phyloP scores from a whole-genome alignment of 1,140 invertebrate species.

The Manduca sexta region DNA sequence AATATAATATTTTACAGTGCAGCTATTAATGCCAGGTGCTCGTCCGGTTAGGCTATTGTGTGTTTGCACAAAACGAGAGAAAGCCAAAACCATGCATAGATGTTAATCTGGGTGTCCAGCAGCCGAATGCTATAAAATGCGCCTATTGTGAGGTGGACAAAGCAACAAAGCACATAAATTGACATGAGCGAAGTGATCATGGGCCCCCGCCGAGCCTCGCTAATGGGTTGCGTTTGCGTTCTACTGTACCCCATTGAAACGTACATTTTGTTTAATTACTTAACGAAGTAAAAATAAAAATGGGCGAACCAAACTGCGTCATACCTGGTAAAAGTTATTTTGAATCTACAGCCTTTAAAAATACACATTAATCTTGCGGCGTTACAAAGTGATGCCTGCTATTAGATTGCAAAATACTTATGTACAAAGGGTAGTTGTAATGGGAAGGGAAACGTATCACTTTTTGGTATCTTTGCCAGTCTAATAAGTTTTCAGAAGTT shows the following conservation, averaged over 20 bases:
- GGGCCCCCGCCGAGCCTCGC: constrained; percentile 47
- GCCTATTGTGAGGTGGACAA: constrained; percentile 55
- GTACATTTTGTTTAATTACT: background rate
- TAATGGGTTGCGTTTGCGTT: constrained; percentile 60
- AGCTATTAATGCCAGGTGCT: constrained; percentile 60
- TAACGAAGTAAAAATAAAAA: background rate
- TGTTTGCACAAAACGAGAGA: constrained; percentile 68
- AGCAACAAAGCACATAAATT: constrained; percentile 71
- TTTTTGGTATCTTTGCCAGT: too few relatives aligned
- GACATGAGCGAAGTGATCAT: constrained; percentile 70
- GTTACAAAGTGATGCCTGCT: too few relatives aligned
- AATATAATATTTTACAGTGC: constrained; percentile 7
- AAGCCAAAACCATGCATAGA: constrained; percentile 59
- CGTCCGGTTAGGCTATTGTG: constrained; percentile 53
- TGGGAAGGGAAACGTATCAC: too few relatives aligned
- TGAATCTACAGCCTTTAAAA: too few relatives aligned
- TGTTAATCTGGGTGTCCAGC: constrained; percentile 70
- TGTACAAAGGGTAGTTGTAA: too few relatives aligned
- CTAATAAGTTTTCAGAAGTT: too few relatives aligned
- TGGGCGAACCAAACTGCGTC: too few relatives aligned
- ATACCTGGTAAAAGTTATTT: too few relatives aligned
- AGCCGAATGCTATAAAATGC: constrained; percentile 64
- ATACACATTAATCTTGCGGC: too few relatives aligned
- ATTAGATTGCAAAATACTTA: background rate
- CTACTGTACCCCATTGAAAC: too few relatives aligned